Base-by-base conservation (phyloP, 1,140 invertebrate genomes). In the Penaeus vannamei region DNA sequence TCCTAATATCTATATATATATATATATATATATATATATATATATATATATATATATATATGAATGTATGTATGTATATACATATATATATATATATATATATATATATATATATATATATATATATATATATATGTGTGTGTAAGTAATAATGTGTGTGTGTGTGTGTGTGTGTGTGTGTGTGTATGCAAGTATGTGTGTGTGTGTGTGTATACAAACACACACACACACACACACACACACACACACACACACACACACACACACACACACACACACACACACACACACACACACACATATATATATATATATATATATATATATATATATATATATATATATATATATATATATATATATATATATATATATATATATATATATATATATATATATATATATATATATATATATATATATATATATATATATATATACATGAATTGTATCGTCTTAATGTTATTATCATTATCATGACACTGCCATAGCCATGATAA, bases 61-160 rank as follows among this genome's bases (percentile, higher is more conserved):
- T 62, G 32, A 26, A 84, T 60, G 23, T 46, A 42, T 84, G 12
- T 84, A 7, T 84, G 23, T 46, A 84, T 60, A 42, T 60, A 53
- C 36, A 84, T 84, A 77, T 84, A 84, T 84, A 84, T 76, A 84
- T 84, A 84, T 84, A 77, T 84, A 84, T 84, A 76, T 84, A 79
- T 84, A 84, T 77, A 77, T 77, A 77, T 84, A 32, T 84, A 77
- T 77, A 32, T 79, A 10, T 79, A 79, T 1, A 10, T 79, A 79
- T 79, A 79, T 79, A 19, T 79, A 1, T 79, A 79, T 26, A 46
- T 10, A 10, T 79, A 26, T 79, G 42, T 10, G 4, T 79, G 42
- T 42, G 42, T n/a, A n/a, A n/a, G n/a, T 79, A 46, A 7, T 32
- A 32, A 79, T 26, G n/a, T 79, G 42, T 79, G 42, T 79, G 42